Percentiles rank a stretch among this genome's conserved stretches.
Conservation (phyloP, 2,888 invertebrate genomes). For the Drosophila nr. perissopoda region DNA sequence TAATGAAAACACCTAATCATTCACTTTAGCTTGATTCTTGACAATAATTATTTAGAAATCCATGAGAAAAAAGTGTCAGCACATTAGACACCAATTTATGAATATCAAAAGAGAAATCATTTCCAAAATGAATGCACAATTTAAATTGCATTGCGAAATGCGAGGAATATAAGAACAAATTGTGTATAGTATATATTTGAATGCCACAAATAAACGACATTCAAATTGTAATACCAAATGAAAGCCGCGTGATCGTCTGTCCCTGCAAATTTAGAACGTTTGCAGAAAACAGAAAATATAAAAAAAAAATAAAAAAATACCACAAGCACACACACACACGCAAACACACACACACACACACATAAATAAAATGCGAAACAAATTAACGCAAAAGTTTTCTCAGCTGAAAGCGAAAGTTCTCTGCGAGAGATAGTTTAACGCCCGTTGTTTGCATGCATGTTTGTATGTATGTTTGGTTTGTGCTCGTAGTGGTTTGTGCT, state of each 20-base stretch:
- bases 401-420: slow-evolving; percentile 65
- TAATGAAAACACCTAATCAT: background rate
- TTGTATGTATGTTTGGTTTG: slow-evolving; percentile 11
- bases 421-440: slow-evolving; percentile 60
- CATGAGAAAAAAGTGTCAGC: background rate
- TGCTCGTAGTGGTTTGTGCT: slow-evolving; percentile 41
- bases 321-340: slow-evolving; percentile 6
- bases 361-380: slow-evolving; percentile 34
- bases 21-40: background rate
- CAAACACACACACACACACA: slow-evolving; percentile 19
- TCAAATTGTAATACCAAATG: slow-evolving; percentile 63
- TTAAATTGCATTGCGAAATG: slow-evolving; percentile 53
- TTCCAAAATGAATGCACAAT: slow-evolving; percentile 52
- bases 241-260: slow-evolving; percentile 54
- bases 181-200: slow-evolving; percentile 4
- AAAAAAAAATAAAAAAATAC: slow-evolving; percentile 17
- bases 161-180: slow-evolving; percentile 20
- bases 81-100: background rate
- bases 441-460: slow-evolving; percentile 26
- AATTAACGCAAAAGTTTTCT: slow-evolving; percentile 54
- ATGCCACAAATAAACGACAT: slow-evolving; percentile 23
- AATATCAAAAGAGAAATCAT: background rate
- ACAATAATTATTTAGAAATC: background rate
- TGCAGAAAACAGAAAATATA: slow-evolving; percentile 23
- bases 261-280: slow-evolving; percentile 43